Evolutionary conservation across 2,888 invertebrate genomes (phyloP), one percentile per base, ranked within the genome.

Genomic region (Rugalucina vietnamica): DNA sequence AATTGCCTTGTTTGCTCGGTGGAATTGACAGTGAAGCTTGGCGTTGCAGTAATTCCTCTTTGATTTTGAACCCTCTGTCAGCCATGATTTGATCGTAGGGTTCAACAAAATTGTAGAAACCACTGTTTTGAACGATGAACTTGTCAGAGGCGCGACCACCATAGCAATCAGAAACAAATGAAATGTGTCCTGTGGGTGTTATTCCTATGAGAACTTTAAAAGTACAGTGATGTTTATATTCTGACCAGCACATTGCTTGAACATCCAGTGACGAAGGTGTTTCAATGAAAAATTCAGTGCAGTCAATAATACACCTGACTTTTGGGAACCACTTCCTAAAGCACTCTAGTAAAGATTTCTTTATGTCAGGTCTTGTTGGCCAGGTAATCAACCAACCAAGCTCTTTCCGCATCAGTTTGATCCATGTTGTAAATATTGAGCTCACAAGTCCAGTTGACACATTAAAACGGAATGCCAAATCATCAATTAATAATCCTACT

Each of bases 141-240:
- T 81, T 85, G 54, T 88, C 88, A 29, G 79, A 74, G 18, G 87
- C 77, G 27, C 87, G 70, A 1, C 87, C 88, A 43, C 88, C 88
- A 54, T 72, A 87, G 21, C 72, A 76, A 18, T 72, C 70, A 8
- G 88, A 88, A 1, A 85, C 74, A 79, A 49, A 81, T 4, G 76
- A 75, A 65, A 88, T 76, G 18, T 32, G 21, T 21, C 87, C 87
- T 77, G 71, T 83, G 29, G 88, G 88, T 14, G 87, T 79, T 24
- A 87, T 85, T 4, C 54, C 69, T 24, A 88, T 80, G 32, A 87
- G 76, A 57, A 86, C 79, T 69, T 87, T 85, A 14, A 82, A 32
- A 29, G 88, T 87, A 49, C 71, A 76, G 74, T 88, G 83, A 29
- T 87, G 85, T 69, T 88, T 87, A 75, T 88, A 88, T 43, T 85